A percentile compares a stretch with the other conserved stretches of the same genome.
These are phyloP conservation scores for Pteruthius melanotis DNA, from an alignment of 2,113 vertebrate genomes.

Conservation along the genomic window DNA sequence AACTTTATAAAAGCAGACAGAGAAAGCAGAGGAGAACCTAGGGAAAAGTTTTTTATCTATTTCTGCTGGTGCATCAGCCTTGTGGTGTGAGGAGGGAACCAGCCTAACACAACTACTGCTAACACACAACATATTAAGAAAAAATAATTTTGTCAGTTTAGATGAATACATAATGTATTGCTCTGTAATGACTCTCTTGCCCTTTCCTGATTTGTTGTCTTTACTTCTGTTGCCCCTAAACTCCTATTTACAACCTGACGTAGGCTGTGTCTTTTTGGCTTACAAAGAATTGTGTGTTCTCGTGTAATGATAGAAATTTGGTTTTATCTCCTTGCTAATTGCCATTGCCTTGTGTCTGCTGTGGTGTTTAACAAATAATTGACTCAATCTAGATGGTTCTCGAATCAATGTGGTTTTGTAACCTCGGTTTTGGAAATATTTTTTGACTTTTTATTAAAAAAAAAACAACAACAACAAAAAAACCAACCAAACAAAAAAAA, in stretches of 20 bases:
- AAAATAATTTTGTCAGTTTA: not conserved
- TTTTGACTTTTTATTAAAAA: not conserved
- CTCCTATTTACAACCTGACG: not conserved
- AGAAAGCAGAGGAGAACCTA: not conserved
- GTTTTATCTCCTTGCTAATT: not conserved
- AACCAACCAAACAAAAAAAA: no score
- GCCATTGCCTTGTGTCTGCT: not conserved
- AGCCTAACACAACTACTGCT: not conserved
- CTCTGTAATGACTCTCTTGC: not conserved
- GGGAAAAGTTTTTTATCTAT: not conserved
- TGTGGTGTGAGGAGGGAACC: not conserved
- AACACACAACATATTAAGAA: not conserved
- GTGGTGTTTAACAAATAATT: not conserved
- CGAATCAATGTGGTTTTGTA: not conserved
- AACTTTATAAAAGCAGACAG: not conserved
- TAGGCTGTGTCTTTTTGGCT: not conserved
- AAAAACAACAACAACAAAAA: no score
- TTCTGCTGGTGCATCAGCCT: not conserved
- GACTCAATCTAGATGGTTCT: not conserved
- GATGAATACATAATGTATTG: not conserved
- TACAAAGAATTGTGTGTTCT: not conserved
- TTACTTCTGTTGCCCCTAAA: not conserved
- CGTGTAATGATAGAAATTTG: not conserved
- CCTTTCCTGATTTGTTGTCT: not conserved
- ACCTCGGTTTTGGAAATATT: not conserved